Conservation (phyloP, 92 coral and sea anemone species). For the Zoanthus sociatus region DNA sequence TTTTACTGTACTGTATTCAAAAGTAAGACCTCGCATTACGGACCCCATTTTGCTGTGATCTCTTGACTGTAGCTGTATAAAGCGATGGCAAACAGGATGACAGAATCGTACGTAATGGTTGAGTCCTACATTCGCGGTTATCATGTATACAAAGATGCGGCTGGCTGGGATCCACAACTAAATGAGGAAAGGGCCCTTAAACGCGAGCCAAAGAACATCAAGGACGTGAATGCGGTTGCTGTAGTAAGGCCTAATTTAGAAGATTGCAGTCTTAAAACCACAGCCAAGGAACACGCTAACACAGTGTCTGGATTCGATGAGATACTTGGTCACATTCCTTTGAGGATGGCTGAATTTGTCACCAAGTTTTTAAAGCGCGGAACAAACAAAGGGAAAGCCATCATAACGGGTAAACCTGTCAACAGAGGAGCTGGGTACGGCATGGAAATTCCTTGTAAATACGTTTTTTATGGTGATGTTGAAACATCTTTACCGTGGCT, state of each 20-base stretch:
- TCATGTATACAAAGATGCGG: constrained; percentile 49
- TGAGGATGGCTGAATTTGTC: constrained; percentile 38
- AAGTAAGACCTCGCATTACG: too few relatives aligned
- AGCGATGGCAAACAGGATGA: constrained; percentile 18
- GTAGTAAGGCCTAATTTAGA: constrained; percentile 22
- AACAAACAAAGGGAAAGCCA: constrained; percentile 50
- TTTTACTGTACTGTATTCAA: too few relatives aligned
- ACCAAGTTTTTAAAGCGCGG: constrained; percentile 51
- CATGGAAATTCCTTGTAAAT: too few relatives aligned
- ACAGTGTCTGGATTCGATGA: constrained; percentile 29
- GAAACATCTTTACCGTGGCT: too few relatives aligned
- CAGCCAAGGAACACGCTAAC: constrained; percentile 7
- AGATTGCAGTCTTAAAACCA: constrained; percentile 16
- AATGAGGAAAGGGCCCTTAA: constrained; percentile 43
- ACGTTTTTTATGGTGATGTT: too few relatives aligned
- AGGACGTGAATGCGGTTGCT: constrained; percentile 53
- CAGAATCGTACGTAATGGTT: not conserved
- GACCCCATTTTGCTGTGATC: too few relatives aligned
- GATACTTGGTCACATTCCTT: constrained; percentile 54
- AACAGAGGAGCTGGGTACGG: constrained; percentile 56
- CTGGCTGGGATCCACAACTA: constrained; percentile 53
- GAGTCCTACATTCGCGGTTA: constrained; percentile 32
- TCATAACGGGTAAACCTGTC: constrained; percentile 49
- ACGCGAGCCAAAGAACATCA: constrained; percentile 50
- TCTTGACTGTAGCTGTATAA: too few relatives aligned